These are phyloP conservation scores for Xanthia icteritia DNA, from an alignment of 2,888 invertebrate species.

Conservation along the genomic window DNA sequence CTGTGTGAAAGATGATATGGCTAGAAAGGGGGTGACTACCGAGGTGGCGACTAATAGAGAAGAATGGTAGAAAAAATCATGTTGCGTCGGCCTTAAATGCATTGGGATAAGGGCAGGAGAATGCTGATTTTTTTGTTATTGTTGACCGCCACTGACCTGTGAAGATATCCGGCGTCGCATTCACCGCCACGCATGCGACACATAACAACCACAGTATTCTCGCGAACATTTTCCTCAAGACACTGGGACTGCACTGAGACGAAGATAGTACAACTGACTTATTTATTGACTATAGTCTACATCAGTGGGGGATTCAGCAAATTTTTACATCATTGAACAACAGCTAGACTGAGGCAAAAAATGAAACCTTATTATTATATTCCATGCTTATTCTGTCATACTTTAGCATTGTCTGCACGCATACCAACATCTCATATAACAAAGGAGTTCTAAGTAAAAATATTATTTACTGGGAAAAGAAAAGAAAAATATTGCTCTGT, in stretches of 20 bases:
- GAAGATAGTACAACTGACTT: background rate
- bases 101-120: no score
- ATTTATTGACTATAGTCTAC: slow-evolving; percentile 17
- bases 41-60: no score
- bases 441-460: slow-evolving; percentile 5
- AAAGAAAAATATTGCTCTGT: slow-evolving; percentile 3
- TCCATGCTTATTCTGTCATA: background rate
- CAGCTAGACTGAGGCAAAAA: background rate
- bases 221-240: slow-evolving; percentile 26
- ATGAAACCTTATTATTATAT: background rate
- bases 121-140: background rate
- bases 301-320: background rate
- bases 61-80: no score
- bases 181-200: background rate
- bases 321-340: background rate
- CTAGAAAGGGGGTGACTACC: no score
- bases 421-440: background rate
- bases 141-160: slow-evolving; percentile 29
- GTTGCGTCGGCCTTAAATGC: no score
- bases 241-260: slow-evolving; percentile 8
- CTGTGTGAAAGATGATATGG: no score
- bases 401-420: slow-evolving; percentile 2
- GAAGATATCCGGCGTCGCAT: background rate
- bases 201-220: background rate
- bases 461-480: slow-evolving; percentile 19